Percentiles rank a stretch among this genome's conserved stretches.
These are phyloP conservation scores for Catharus ustulatus DNA, from an alignment of 2,797 vertebrate genomes.

Conservation along the genomic window DNA sequence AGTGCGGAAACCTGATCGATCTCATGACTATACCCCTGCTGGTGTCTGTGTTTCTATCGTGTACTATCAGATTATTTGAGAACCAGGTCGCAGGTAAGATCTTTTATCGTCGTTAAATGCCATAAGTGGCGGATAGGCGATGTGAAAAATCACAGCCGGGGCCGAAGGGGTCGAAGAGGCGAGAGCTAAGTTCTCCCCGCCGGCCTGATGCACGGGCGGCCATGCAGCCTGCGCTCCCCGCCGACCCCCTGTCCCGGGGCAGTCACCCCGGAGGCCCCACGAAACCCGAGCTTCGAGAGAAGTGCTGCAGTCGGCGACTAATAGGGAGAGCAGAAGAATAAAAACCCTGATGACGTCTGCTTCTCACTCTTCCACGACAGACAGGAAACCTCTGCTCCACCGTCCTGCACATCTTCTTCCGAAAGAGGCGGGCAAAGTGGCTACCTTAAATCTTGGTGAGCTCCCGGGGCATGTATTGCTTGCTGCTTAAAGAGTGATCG, in stretches of 20 bases:
- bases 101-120: slow-evolving; percentile 49
- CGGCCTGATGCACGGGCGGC: neutral
- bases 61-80: slow-evolving; percentile 61
- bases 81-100: slow-evolving; percentile 69
- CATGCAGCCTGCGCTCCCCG: neutral
- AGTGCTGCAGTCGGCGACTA: neutral
- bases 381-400: neutral
- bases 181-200: neutral
- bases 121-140: neutral
- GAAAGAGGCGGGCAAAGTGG: neutral
- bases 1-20: neutral
- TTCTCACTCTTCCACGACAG: neutral
- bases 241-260: rapidly evolving
- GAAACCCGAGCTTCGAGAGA: neutral
- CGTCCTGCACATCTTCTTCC: neutral
- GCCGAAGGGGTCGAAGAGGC: neutral
- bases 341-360: neutral
- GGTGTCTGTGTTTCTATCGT: slow-evolving; percentile 61
- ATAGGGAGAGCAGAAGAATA: neutral
- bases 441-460: neutral
- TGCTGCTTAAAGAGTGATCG: neutral
- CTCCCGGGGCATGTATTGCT: neutral
- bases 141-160: neutral
- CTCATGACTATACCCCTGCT: neutral
- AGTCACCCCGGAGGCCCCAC: no score